Evolutionary conservation across 2,113 vertebrate genomes (phyloP), one percentile per base, ranked within the genome.

Genomic region (Microtus richardsoni): DNA sequence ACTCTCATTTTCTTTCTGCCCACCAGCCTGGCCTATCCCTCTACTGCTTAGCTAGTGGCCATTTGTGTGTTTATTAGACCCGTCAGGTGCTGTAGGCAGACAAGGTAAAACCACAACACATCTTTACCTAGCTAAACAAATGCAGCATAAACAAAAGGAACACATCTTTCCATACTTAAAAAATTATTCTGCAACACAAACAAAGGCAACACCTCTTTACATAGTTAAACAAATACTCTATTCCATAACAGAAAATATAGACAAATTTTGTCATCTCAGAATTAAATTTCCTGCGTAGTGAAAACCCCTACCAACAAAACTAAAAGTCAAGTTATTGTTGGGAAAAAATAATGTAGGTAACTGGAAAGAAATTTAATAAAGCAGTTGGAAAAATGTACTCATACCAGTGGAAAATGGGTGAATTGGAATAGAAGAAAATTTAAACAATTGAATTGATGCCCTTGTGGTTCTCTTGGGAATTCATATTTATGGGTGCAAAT

Each of bases 221-320:
- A 70, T 70, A 70, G 68, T 36, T 70, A 36, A 70, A 36, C 33
- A 36, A 68, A 71, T 71, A n/a, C n/a, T 71, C 16, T n/a, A n/a
- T 71, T 71, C 36, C 36, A 71, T 71, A 71, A 71, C 36, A 71
- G 68, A 71, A 71, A 88, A 82, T 28, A 19, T 79, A 74, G 49
- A 88, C 88, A 28, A 83, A 58, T 52, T 88, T 95, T 91, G 49
- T 10, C 92, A 49, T 85, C 5, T 94, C 12, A 49, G 66, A 91
- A 52, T 73, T 88, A 79, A 78, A 89, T 24, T 60, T 0, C 7
- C 12, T 88, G 3, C n/a, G 1, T 87, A 85, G 47, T 68, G 39
- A 90, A 60, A 33, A 41, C 73, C 28, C 33, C 16, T 39, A 7
- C 66, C 11, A 88, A n/a, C 12, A 90, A 88, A 95, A 17, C 13